A percentile compares a stretch with the other conserved stretches of the same genome.
phyloP scores from a whole-genome alignment of 2,888 invertebrate species.

The Hyalella azteca region DNA sequence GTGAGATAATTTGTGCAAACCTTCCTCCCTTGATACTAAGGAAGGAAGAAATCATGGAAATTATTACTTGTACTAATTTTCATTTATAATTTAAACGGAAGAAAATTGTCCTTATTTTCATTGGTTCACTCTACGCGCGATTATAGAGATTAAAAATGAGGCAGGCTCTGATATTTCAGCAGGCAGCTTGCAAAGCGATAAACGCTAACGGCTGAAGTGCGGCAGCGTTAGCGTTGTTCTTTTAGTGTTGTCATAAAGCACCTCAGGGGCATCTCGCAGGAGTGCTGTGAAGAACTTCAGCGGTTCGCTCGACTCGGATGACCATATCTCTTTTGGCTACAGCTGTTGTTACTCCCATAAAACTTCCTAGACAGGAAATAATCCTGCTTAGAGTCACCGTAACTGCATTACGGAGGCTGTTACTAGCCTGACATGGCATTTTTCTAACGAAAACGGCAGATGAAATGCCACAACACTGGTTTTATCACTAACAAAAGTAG shows the following conservation, averaged over 20 bases:
- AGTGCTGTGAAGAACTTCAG: slow-evolving; percentile 25
- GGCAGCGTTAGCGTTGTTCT: neutral
- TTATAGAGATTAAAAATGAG: too few species aligned
- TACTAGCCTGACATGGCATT: slow-evolving; percentile 28
- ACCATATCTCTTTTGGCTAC: slow-evolving; percentile 33
- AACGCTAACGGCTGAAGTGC: too few species aligned
- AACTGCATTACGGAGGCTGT: slow-evolving; percentile 22
- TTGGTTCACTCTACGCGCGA: too few species aligned
- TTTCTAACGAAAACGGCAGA: slow-evolving; percentile 28
- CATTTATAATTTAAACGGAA: too few species aligned
- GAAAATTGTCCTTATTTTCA: too few species aligned
- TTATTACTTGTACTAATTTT: too few species aligned
- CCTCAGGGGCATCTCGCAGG: slow-evolving; percentile 33
- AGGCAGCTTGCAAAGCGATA: too few species aligned
- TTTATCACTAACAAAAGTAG: slow-evolving; percentile 31
- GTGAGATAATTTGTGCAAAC: too few species aligned
- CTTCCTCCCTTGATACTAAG: too few species aligned
- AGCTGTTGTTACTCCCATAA: slow-evolving; percentile 37
- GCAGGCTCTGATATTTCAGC: too few species aligned
- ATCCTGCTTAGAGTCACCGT: slow-evolving; percentile 37
- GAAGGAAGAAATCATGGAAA: too few species aligned
- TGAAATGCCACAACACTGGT: slow-evolving; percentile 23
- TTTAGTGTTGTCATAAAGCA: slow-evolving; percentile 22
- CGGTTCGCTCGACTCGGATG: slow-evolving; percentile 8
- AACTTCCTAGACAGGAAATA: slow-evolving; percentile 28